Evolutionary conservation across 2,888 invertebrate species (phyloP), one percentile per base, ranked within the genome.

Genomic region (Candidula unifasciata): DNA sequence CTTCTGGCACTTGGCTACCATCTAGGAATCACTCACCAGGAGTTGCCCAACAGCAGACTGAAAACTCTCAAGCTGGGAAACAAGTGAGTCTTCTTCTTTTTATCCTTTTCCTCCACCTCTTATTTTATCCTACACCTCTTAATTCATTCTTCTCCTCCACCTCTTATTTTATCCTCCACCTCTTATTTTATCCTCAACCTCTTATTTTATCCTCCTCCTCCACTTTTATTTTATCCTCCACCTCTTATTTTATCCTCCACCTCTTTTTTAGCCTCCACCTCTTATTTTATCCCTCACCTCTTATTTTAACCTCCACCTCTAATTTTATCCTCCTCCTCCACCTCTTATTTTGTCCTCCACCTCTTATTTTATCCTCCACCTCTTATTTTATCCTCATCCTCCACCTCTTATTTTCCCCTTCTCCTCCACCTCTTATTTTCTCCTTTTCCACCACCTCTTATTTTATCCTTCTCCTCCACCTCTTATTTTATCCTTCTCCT

Each of bases 41-140:
- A 94, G 87, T 89, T 94, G 80, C 92, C 94, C 77, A 89, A 88
- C 74, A 91, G 90, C 85, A 88, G 99, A 87, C 98, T 99, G 79
- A 97, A 97, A 91, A 97, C 97, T 73, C 95, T 98, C 77, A 96
- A 99, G 83, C 95, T 99, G 79, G 97, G 98, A 8, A 97, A 98
- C 93, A 98, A 98, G 35, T 98, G 89, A 92, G 71, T 37, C 18
- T 5, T 18, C 2, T 60, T 21, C 21, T 60, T 16, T 60, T 5
- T 60, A 18, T 60, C 60, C 2, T 13, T 60, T 60, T n/a, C n/a
- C 21, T n/a, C n/a, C 21, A 13, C 21, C n/a, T 60, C 5, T 60
- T 60, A 10, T 44, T 44, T n/a, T n/a, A n/a, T n/a, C n/a, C 2
- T 60, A 0, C 18, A 60, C 21, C 21, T 24, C n/a, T 21, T 60